Evolutionary conservation across 2,888 invertebrate species (phyloP).

Genomic region (Plebejus anna): DNA sequence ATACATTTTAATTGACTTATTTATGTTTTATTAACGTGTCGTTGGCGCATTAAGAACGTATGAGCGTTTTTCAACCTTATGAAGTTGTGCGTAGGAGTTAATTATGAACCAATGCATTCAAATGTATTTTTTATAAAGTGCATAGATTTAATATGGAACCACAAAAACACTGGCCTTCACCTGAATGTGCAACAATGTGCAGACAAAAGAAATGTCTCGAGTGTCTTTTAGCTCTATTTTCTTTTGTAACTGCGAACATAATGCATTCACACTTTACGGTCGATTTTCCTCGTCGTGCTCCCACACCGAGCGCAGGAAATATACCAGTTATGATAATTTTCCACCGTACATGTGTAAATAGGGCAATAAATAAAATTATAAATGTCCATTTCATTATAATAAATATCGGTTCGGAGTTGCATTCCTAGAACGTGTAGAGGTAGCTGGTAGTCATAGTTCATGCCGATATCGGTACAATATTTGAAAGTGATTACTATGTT

Average conservation of each 20-base stretch:
- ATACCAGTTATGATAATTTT: slow-evolving; percentile 26
- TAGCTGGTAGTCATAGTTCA: background rate
- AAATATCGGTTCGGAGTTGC: slow-evolving; percentile 16
- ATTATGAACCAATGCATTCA: background rate
- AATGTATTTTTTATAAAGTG: background rate
- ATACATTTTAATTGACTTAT: background rate
- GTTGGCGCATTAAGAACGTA: background rate
- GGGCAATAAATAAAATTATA: slow-evolving; percentile 26
- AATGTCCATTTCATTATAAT: slow-evolving; percentile 26
- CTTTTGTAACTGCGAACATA: slow-evolving; percentile 2
- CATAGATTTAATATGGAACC: background rate
- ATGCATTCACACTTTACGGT: slow-evolving; percentile 28
- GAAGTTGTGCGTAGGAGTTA: background rate
- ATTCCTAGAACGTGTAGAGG: slow-evolving; percentile 16
- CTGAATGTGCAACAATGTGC: slow-evolving; percentile 12
- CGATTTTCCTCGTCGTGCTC: slow-evolving; percentile 15
- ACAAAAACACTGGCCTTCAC: slow-evolving; percentile 1
- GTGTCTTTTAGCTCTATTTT: slow-evolving; percentile 1
- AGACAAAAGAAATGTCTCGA: slow-evolving; percentile 12
- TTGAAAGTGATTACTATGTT: slow-evolving; percentile 30
- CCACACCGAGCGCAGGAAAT: slow-evolving; percentile 5
- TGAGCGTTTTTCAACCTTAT: background rate
- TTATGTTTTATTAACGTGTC: background rate
- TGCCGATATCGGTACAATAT: slow-evolving; percentile 28
- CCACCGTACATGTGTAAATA: slow-evolving; percentile 12